A percentile compares a stretch with the other conserved stretches of the same genome.
Conservation (phyloP, 2,888 invertebrate species). For the Neocrepidodera transversa region DNA sequence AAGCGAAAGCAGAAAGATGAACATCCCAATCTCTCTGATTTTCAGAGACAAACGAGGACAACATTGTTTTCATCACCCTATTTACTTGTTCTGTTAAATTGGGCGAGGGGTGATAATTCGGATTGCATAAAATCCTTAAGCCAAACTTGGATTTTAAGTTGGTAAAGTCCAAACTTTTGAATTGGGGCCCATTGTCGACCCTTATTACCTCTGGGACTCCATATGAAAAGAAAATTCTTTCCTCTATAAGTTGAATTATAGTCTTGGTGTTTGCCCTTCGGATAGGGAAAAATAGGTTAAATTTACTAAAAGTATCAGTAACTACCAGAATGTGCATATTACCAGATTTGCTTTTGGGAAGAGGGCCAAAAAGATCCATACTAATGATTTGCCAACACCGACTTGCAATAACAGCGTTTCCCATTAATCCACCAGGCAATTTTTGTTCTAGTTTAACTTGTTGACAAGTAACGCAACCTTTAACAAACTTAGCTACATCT, state of each 20-base stretch:
- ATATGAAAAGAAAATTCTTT: not conserved
- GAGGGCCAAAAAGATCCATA: not conserved
- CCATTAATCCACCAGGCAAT: not conserved
- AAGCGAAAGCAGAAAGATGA: no score
- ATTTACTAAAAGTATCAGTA: not conserved
- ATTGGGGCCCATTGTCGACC: not conserved
- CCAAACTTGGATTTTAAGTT: not conserved
- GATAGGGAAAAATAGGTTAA: not conserved
- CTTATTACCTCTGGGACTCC: not conserved
- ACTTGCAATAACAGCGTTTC: not conserved
- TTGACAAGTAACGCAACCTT: not conserved
- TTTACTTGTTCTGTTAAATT: not conserved
- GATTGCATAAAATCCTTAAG: no score
- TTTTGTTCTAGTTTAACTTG: constrained; percentile 9
- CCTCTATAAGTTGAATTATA: not conserved
- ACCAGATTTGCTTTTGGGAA: not conserved
- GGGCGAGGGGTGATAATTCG: not conserved
- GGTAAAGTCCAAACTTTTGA: not conserved
- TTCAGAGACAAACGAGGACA: not conserved
- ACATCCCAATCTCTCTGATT: not conserved
- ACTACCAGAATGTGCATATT: not conserved
- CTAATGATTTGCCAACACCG: not conserved
- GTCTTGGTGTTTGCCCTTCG: not conserved
- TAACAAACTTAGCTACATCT: not conserved
- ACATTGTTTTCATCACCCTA: not conserved